Percentiles rank a stretch among this genome's conserved stretches.
Evolutionary conservation across 2,797 vertebrate species (phyloP).

Genomic region (Acrossocheilus fasciatus): DNA sequence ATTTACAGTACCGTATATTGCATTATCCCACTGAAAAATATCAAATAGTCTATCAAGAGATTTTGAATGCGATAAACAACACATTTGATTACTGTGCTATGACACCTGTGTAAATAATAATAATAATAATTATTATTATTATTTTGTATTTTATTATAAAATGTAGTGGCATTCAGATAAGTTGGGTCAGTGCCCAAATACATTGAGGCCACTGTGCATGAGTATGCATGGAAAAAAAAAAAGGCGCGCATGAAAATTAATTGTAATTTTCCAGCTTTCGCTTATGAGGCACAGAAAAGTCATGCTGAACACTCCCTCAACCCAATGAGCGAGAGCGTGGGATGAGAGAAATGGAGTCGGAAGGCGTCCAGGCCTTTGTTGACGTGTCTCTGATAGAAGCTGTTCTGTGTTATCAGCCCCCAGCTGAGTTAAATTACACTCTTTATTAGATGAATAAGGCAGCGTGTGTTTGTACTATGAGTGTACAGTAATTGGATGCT

Average conservation of each 20-base stretch:
- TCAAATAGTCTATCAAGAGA: not conserved
- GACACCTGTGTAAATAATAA: not conserved
- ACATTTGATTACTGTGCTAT: not conserved
- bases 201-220: not conserved
- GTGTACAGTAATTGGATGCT: slow-evolving; percentile 46
- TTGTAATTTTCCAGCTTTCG: not conserved
- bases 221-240: not conserved
- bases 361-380: slow-evolving; percentile 38
- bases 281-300: slow-evolving; percentile 1
- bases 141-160: not conserved
- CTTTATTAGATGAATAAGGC: slow-evolving; percentile 44
- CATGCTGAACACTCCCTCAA: not conserved
- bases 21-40: not conserved
- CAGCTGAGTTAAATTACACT: slow-evolving; percentile 43
- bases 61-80: not conserved
- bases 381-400: slow-evolving; percentile 15
- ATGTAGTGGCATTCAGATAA: not conserved
- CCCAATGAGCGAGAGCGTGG: not conserved
- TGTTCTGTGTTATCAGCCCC: slow-evolving; percentile 47
- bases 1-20: not conserved
- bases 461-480: slow-evolving; percentile 28
- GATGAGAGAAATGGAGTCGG: not conserved
- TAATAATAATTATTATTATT: too few species aligned
- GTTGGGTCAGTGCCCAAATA: not conserved
- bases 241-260: not conserved